Evolutionary conservation across 2,888 invertebrate species (phyloP).

Genomic region (Melinaea marsaeus): DNA sequence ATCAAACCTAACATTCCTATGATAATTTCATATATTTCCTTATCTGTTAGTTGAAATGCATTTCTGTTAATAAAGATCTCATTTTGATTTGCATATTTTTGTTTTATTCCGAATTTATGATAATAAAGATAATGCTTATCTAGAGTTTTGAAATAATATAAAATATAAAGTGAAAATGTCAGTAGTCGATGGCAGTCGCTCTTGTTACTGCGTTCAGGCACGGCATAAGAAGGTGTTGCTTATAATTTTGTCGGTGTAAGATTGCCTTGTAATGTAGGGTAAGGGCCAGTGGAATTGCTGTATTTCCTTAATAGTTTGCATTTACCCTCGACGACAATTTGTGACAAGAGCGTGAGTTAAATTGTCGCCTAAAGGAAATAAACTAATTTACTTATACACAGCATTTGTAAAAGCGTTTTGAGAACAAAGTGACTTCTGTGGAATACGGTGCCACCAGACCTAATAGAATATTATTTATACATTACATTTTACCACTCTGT

Average conservation of each 20-base stretch:
- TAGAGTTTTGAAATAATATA: constrained; percentile 19
- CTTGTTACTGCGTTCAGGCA: constrained; percentile 66
- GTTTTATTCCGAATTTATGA: no score
- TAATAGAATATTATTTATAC: no score
- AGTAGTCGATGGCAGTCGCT: constrained; percentile 32
- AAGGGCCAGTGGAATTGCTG: constrained; percentile 75
- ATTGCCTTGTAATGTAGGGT: constrained; percentile 75
- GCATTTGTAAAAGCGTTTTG: constrained; percentile 59
- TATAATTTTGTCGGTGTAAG: constrained; percentile 73
- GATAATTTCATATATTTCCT: no score
- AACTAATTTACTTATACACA: constrained; percentile 75
- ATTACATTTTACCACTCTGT: no score
- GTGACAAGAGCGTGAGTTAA: constrained; percentile 75
- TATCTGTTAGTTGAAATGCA: no score
- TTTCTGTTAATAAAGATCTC: no score
- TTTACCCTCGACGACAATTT: constrained; percentile 76
- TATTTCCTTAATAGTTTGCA: constrained; percentile 78
- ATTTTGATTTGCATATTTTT: no score
- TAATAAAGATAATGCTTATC: no score
- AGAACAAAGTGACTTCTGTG: constrained; percentile 33
- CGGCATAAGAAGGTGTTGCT: constrained; percentile 73
- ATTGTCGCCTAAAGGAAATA: constrained; percentile 76
- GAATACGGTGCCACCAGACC: background rate
- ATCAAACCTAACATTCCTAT: no score
- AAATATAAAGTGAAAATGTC: constrained; percentile 27